Conservation (phyloP, 2,888 invertebrate species). For the Acronicta aceris region DNA sequence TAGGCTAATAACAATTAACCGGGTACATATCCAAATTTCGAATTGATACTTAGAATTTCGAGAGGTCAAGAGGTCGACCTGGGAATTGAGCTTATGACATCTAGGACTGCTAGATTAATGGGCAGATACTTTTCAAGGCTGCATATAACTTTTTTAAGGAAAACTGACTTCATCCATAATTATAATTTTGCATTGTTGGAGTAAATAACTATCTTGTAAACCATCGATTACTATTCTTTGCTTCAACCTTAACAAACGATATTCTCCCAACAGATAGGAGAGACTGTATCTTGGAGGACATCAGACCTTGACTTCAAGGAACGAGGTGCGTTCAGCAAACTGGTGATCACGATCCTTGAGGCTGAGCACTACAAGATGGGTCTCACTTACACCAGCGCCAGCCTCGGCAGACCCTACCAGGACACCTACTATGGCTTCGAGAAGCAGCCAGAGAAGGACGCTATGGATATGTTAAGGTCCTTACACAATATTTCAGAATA, state of each 20-base stretch:
- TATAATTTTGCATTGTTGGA: no score
- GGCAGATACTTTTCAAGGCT: not conserved
- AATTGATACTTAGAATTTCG: no score
- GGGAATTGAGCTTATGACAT: no score
- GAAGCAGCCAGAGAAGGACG: constrained; percentile 68
- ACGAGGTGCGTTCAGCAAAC: constrained; percentile 79
- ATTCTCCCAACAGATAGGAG: constrained; percentile 75
- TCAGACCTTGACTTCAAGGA: constrained; percentile 82
- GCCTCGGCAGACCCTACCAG: constrained; percentile 72
- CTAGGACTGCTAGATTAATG: no score
- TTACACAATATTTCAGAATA: not conserved
- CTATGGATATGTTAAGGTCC: constrained; percentile 70
- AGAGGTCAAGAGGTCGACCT: no score
- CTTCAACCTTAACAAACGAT: not conserved
- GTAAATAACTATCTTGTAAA: no score
- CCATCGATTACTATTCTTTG: no score
- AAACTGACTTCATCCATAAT: no score
- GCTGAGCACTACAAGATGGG: constrained; percentile 79
- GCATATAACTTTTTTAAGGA: not conserved
- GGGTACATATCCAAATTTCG: no score
- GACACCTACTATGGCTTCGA: constrained; percentile 71
- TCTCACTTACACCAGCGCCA: constrained; percentile 78
- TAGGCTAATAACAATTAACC: no score
- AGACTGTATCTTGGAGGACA: constrained; percentile 73
- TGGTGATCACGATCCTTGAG: constrained; percentile 79